phyloP scores from a whole-genome alignment of 2,888 invertebrate species.

The Conchocele bisecta region DNA sequence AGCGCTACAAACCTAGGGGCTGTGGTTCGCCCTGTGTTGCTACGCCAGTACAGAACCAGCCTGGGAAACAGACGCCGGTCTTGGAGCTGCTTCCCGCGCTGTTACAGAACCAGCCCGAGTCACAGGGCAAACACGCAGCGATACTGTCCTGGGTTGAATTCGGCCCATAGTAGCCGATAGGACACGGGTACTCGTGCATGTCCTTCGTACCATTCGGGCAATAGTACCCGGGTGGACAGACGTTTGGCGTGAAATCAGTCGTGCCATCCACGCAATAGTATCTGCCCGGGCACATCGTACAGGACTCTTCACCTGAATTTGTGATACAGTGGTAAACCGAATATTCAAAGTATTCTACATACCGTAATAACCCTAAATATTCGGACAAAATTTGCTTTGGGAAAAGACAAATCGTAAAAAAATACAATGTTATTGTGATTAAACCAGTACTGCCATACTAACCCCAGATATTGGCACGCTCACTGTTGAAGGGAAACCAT shows the following conservation, averaged over 20 bases:
- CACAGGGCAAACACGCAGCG: conserved; percentile 72
- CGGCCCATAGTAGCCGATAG: conserved; percentile 77
- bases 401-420: no score
- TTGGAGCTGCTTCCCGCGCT: conserved; percentile 64
- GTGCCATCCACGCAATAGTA: conserved; percentile 77
- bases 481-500: no score
- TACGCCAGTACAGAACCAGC: conserved; percentile 81
- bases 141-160: conserved; percentile 54
- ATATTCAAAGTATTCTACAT: no score
- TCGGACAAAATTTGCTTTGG: no score
- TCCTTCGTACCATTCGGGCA: conserved; percentile 75
- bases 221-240: conserved; percentile 74
- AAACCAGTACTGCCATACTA: no score
- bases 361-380: no score
- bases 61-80: conserved; percentile 75
- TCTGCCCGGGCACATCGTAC: conserved; percentile 74
- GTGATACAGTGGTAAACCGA: no score
- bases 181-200: conserved; percentile 72
- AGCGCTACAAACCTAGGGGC: no score
- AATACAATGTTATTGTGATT: no score
- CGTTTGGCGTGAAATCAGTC: conserved; percentile 61
- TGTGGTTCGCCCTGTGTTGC: no score
- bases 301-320: conserved; percentile 71
- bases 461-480: no score
- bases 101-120: conserved; percentile 77